A percentile compares a stretch with the other conserved stretches of the same genome.
Conservation (phyloP, 2,113 vertebrate genomes). For the Pao palembangensis region DNA sequence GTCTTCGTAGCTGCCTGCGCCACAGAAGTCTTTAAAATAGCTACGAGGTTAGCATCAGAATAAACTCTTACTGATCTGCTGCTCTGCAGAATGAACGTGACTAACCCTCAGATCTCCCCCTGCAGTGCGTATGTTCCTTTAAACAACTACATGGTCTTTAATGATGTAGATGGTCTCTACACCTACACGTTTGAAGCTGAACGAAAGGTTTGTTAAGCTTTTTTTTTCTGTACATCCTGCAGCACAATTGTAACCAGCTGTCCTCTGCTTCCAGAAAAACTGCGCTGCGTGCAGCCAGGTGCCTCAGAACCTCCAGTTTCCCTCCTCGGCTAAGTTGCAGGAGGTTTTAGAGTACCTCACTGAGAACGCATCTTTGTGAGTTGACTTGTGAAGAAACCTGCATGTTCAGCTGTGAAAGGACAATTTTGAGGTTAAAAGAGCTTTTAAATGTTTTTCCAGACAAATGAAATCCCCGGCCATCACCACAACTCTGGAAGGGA, state of each 20-base stretch:
- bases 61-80: neutral
- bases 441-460: conserved; percentile 65
- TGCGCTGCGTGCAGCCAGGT: conserved; percentile 96
- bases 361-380: conserved; percentile 92
- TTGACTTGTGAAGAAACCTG: conserved; percentile 18
- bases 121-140: conserved; percentile 89
- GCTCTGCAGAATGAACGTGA: neutral
- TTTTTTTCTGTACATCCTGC: too few species aligned
- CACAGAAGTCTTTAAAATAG: conserved; percentile 97
- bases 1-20: conserved; percentile 83
- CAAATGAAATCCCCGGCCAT: conserved; percentile 99
- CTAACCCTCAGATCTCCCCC: conserved; percentile 1
- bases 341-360: conserved; percentile 94
- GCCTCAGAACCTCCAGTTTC: conserved; percentile 92
- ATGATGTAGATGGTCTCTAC: conserved; percentile 91
- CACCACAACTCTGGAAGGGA: conserved; percentile 92
- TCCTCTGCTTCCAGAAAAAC: conserved; percentile 54
- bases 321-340: conserved; percentile 92
- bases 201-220: conserved; percentile 79
- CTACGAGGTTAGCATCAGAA: conserved; percentile 81
- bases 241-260: neutral
- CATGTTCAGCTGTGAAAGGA: neutral
- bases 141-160: conserved; percentile 95
- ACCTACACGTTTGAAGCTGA: conserved; percentile 93
- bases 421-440: neutral